Conservation (phyloP, 2,113 vertebrate genomes). For the Todiramphus saurophagus region DNA sequence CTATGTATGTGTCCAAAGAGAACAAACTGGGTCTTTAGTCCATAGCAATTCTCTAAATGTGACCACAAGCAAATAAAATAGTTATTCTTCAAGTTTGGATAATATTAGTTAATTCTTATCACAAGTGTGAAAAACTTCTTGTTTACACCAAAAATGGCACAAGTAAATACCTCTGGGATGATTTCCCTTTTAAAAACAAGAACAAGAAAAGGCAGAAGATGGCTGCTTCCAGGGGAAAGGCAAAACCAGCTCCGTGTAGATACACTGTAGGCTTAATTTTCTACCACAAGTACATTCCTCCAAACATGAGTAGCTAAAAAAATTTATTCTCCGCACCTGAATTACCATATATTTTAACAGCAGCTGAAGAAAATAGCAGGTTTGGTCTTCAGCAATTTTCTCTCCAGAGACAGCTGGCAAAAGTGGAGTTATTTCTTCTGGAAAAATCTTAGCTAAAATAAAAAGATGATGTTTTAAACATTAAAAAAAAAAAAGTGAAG, state of each 20-base stretch:
- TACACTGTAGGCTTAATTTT: accelerated
- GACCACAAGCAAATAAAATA: not conserved
- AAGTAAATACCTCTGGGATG: not conserved
- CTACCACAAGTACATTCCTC: not conserved
- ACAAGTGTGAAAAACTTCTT: not conserved
- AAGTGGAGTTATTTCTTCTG: constrained; percentile 94
- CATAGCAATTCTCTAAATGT: not conserved
- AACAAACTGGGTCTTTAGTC: not conserved
- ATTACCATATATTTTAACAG: constrained; percentile 94
- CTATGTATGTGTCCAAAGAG: not conserved
- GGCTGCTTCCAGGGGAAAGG: not conserved
- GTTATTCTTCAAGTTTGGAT: not conserved
- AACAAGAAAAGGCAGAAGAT: not conserved
- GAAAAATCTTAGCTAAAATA: constrained; percentile 86
- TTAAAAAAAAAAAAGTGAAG: not conserved
- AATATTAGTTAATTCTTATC: not conserved
- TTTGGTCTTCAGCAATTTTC: constrained; percentile 90
- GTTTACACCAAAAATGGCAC: not conserved
- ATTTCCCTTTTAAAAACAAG: not conserved
- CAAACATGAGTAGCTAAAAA: not conserved
- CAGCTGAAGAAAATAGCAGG: constrained; percentile 92
- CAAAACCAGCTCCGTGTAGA: not conserved
- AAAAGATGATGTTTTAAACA: not conserved
- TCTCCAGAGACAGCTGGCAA: constrained; percentile 89
- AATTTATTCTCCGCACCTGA: constrained; percentile 79